Evolutionary conservation across 23 tunicate genomes (phyloP).

Genomic region (Ciona savignyi): DNA sequence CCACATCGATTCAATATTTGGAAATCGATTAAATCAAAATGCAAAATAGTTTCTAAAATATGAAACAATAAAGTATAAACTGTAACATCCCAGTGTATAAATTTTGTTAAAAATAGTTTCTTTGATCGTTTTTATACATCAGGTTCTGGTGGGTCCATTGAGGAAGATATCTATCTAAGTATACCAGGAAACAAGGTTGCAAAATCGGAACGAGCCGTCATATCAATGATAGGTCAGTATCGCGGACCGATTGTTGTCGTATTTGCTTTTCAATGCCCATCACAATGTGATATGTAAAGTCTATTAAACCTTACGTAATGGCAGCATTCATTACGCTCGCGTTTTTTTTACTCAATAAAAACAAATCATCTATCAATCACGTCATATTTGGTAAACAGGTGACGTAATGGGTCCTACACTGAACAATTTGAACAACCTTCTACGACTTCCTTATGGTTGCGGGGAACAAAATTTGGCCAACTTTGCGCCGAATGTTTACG

Average conservation of each 20-base stretch:
- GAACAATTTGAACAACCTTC: slow-evolving; percentile 81
- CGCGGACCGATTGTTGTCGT: neutral
- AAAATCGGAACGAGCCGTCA: slow-evolving; percentile 45
- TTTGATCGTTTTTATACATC: too few relatives aligned
- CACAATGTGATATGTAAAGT: neutral
- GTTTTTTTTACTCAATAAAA: too few relatives aligned
- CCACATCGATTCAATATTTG: too few relatives aligned
- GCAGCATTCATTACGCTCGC: too few relatives aligned
- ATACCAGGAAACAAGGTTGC: slow-evolving; percentile 53
- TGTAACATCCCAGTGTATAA: too few relatives aligned
- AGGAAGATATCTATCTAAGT: slow-evolving; percentile 32
- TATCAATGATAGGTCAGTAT: slow-evolving; percentile 65
- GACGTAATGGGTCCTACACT: slow-evolving; percentile 99
- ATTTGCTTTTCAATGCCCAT: neutral
- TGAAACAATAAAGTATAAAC: too few relatives aligned
- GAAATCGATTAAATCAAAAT: too few relatives aligned
- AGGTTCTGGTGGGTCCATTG: slow-evolving; percentile 29
- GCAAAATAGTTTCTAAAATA: too few relatives aligned
- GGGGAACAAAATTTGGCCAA: slow-evolving; percentile 97
- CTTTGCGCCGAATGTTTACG: slow-evolving; percentile 91
- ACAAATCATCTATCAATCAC: too few relatives aligned
- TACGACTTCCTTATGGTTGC: slow-evolving; percentile 90
- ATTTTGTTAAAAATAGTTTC: too few relatives aligned
- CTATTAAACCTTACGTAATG: too few relatives aligned
- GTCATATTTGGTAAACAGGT: too few relatives aligned